Conservation (phyloP, 2,888 invertebrate genomes). For the Epistrophe eligans region DNA sequence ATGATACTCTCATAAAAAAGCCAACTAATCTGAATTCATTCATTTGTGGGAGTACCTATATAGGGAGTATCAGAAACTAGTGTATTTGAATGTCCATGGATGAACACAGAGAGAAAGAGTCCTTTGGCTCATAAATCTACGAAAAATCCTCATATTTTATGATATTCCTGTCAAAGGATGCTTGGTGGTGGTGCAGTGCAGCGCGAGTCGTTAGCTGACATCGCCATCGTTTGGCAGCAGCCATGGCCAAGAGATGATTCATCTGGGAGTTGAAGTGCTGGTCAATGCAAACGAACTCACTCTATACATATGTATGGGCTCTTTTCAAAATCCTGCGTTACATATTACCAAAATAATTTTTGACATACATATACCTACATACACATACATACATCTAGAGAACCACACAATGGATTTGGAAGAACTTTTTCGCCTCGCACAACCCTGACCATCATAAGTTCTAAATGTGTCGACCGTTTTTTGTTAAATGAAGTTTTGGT, state of each 20-base stretch:
- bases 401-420: slow-evolving; percentile 36
- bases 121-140: slow-evolving; percentile 71
- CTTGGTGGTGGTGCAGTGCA: not conserved
- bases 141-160: slow-evolving; percentile 75
- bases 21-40: slow-evolving; percentile 76
- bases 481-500: slow-evolving; percentile 11
- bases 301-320: slow-evolving; percentile 21
- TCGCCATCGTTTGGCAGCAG: not conserved
- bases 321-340: slow-evolving; percentile 48
- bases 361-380: slow-evolving; percentile 4
- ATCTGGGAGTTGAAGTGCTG: slow-evolving; percentile 58
- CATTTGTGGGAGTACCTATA: slow-evolving; percentile 29
- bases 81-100: slow-evolving; percentile 25
- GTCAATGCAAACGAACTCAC: slow-evolving; percentile 32
- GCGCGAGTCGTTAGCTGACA: not conserved
- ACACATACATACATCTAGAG: not conserved
- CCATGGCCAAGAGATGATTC: slow-evolving; percentile 25
- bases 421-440: slow-evolving; percentile 42
- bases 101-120: slow-evolving; percentile 41
- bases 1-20: slow-evolving; percentile 14
- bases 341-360: slow-evolving; percentile 62
- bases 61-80: slow-evolving; percentile 20
- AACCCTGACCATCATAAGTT: slow-evolving; percentile 3
- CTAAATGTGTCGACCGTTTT: slow-evolving; percentile 50
- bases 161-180: slow-evolving; percentile 72